phyloP scores from a whole-genome alignment of 2,113 vertebrate genomes.

The Pongo pygmaeus region DNA sequence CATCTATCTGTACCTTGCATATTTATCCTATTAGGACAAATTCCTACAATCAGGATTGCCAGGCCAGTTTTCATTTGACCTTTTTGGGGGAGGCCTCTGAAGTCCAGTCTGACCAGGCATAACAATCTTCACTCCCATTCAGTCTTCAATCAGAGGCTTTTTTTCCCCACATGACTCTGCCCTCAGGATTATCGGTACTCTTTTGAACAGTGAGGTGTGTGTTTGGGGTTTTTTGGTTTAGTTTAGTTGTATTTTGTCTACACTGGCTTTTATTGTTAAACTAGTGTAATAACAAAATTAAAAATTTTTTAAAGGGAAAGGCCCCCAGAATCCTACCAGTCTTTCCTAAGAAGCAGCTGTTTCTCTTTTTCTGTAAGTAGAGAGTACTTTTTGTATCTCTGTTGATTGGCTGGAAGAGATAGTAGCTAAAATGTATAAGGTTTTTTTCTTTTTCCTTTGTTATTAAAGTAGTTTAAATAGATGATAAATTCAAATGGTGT shows the following conservation, averaged over 20 bases:
- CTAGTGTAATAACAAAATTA: neutral
- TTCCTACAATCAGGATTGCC: neutral
- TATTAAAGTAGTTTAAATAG: neutral
- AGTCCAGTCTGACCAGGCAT: no score
- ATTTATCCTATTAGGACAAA: neutral
- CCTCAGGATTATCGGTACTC: neutral
- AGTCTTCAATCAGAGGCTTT: accelerated
- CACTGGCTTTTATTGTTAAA: neutral
- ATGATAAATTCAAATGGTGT: neutral
- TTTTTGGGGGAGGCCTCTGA: neutral
- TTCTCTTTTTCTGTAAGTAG: neutral
- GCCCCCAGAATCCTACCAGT: neutral
- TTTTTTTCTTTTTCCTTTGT: neutral
- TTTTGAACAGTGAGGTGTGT: neutral
- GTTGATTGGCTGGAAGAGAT: neutral
- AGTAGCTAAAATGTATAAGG: neutral
- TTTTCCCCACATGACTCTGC: accelerated
- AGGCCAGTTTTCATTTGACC: neutral
- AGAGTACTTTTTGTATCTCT: neutral
- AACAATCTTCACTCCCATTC: accelerated
- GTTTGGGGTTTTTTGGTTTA: neutral
- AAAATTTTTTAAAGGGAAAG: neutral
- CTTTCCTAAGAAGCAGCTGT: neutral
- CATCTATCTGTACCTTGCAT: neutral
- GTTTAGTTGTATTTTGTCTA: neutral